phyloP scores from a whole-genome alignment of 2,113 vertebrate genomes.

The Bolborhynchus lineola region DNA sequence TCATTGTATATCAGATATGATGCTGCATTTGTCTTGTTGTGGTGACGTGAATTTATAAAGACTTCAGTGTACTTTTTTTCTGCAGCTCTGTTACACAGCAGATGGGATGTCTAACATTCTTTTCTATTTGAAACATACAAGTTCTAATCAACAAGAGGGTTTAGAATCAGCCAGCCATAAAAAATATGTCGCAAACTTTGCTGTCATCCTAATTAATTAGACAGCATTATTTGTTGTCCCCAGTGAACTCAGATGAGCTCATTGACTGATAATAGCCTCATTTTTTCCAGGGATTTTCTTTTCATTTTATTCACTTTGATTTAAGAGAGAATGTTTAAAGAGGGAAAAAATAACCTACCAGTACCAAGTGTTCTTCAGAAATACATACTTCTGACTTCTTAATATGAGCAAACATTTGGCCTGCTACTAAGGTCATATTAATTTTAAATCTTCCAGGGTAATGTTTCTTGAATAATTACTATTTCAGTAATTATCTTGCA shows the following conservation, averaged over 20 bases:
- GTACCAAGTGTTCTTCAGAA: background rate
- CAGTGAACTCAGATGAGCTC: constrained; percentile 74
- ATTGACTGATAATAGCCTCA: constrained; percentile 69
- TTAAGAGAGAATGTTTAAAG: background rate
- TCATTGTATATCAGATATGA: constrained; percentile 32
- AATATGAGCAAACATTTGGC: background rate
- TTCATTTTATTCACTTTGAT: constrained; percentile 51
- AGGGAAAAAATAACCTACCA: background rate
- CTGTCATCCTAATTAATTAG: constrained; percentile 84
- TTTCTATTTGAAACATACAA: constrained; percentile 77
- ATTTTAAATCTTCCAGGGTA: constrained; percentile 37
- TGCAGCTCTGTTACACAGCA: constrained; percentile 69
- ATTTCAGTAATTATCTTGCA: constrained; percentile 29
- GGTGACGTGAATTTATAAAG: constrained; percentile 65
- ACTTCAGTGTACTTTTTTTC: constrained; percentile 37
- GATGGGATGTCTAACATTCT: constrained; percentile 78
- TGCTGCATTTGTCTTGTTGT: constrained; percentile 56
- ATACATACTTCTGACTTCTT: background rate
- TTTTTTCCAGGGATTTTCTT: constrained; percentile 60
- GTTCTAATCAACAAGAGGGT: constrained; percentile 78
- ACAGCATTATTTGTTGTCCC: constrained; percentile 78
- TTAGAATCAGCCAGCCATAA: constrained; percentile 78
- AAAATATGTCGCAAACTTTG: constrained; percentile 77
- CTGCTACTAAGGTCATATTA: constrained; percentile 27
- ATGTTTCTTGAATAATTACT: constrained; percentile 28